Base-by-base conservation (phyloP, 2,797 vertebrate genomes). In the Bradypodion ventrale region DNA sequence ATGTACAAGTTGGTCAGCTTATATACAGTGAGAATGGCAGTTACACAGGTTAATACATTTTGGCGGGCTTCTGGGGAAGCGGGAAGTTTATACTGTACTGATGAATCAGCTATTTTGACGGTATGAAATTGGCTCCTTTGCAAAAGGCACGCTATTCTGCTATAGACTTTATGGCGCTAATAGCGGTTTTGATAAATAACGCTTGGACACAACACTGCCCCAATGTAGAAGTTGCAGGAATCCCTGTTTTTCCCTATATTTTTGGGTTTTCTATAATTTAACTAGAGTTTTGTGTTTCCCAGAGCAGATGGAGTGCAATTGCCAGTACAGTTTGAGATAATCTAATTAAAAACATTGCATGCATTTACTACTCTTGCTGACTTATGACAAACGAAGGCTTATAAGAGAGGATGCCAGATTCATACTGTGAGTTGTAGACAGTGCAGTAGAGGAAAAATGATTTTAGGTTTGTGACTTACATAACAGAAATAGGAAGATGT, bases 401-500 rank as follows among this genome's bases (percentile, higher is more conserved):
- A 75, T 5, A 85, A 88, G 37, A 59, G 83, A 79, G 80, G 44
- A 46, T 46, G 69, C 65, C 46, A 78, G 68, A 25, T 78, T 74
- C 76, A 60, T 2, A 78, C 32, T 85, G 68, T 72, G 86, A 63
- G 78, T 87, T 21, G 60, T 35, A 78, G 84, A 35, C 59, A 80
- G 76, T 73, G 65, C 40, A 44, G 37, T 56, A 3, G 76, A 87
- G 65, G 56, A 89, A 93, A 90, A 75, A 83, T 72, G 83, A 87
- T 81, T 70, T 86, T 86, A 87, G 83, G 59, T 85, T 92, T 90
- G 9, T 4, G 44, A 23, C 83, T 94, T 93, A 86, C 44, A 40
- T 87, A 86, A 91, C 49, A 91, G 75, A 62, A 75, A 83, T 73
- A 80, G 65, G 88, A 59, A 93, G 90, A 89, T 86, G 84, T 86